Evolutionary conservation across 2,888 invertebrate species (phyloP), one percentile per base, ranked within the genome.

Genomic region (Sicus ferrugineus): DNA sequence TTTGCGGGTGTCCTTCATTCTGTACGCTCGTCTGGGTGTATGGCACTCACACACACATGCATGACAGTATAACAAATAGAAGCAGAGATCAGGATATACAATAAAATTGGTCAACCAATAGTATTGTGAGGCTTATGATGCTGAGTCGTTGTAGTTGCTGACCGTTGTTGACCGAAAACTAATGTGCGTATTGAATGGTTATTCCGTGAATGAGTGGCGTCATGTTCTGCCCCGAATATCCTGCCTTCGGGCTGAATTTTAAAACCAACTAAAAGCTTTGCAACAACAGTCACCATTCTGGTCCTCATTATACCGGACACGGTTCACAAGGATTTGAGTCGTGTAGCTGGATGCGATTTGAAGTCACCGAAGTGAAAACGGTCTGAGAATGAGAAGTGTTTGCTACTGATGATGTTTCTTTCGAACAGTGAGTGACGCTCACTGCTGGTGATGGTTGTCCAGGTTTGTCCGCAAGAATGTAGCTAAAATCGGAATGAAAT

Each of bases 311-410:
- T n/a, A n/a, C n/a, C n/a, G 5, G 30, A 30, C 59, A 11, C 34
- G 5, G 59, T 6, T 21, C 34, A 59, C 42, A 38, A 38, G 16
- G 28, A 61, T 61, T 26, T 16, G 9, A 56, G 26, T 34, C 42
- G 38, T 38, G 23, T 7, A 23, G 48, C 46, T 59, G 48, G 59
- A 59, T 67, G 48, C 67, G 48, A 67, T 67, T 48, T 48, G 16
- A 67, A 67, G 46, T 42, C 59, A 48, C 31, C 21, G 67, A 67
- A 48, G 59, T 46, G 58, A 58, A 67, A 67, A 38, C 28, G 46
- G 14, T 58, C 58, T 46, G 42, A n/a, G 19, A 64, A 31, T 65
- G 50, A 19, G 50, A 42, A 42, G 23, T 52, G 26, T 7, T 54
- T 54, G 7, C 23, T 26, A 9, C 26, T 14, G 9, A 16, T 54